These are phyloP conservation scores for Leucophenga montana DNA, from an alignment of 2,888 invertebrate genomes.

Conservation along the genomic window DNA sequence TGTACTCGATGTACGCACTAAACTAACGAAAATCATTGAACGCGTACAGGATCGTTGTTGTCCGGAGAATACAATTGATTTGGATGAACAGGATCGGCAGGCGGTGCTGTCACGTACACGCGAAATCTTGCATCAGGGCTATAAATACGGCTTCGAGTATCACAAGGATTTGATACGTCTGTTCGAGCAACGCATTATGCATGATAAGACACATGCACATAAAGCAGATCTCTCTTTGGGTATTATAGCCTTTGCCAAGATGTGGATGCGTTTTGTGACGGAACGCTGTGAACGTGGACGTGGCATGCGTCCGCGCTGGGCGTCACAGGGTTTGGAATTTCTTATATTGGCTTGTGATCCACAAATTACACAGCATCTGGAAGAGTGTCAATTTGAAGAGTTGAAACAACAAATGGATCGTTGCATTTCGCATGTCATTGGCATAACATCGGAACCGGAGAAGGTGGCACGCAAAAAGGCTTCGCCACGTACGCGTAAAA, in stretches of 20 bases:
- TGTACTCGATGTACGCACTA: conserved; percentile 69
- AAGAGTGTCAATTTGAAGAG: conserved; percentile 85
- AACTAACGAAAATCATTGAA: conserved; percentile 72
- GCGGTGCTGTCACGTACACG: conserved; percentile 79
- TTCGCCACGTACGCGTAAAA: conserved; percentile 72
- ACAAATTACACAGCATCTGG: conserved; percentile 83
- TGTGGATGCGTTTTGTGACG: conserved; percentile 93
- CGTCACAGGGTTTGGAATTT: conserved; percentile 90
- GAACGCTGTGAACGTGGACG: conserved; percentile 88
- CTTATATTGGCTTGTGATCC: conserved; percentile 89
- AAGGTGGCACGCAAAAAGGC: conserved; percentile 71
- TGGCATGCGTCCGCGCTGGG: conserved; percentile 89
- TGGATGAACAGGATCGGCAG: conserved; percentile 59
- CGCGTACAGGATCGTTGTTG: conserved; percentile 69
- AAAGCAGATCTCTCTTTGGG: conserved; percentile 75
- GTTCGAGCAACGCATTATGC: conserved; percentile 73
- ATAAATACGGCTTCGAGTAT: conserved; percentile 89
- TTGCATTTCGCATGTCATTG: conserved; percentile 91
- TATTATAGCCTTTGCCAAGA: conserved; percentile 81
- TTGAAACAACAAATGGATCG: conserved; percentile 85
- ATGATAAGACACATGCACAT: conserved; percentile 62
- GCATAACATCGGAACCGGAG: conserved; percentile 76
- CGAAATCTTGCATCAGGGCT: conserved; percentile 89
- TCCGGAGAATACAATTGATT: conserved; percentile 63
- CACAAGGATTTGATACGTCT: conserved; percentile 76